Conservation (phyloP, 2,888 invertebrate genomes). For the Eledone cirrhosa region DNA sequence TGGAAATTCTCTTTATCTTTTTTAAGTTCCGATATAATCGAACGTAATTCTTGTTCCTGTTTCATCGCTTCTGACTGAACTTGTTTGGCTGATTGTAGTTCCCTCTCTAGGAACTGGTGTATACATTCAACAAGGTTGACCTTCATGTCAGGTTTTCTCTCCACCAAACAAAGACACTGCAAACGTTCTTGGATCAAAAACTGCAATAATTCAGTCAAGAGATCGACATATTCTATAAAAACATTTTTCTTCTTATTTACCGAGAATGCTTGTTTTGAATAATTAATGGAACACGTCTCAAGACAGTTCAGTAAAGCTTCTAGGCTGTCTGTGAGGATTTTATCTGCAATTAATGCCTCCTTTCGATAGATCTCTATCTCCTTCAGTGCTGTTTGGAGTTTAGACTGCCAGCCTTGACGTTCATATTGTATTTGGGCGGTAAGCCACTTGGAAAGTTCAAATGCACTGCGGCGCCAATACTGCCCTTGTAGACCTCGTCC, state of each 20-base stretch:
- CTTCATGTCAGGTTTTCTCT: conserved; percentile 32
- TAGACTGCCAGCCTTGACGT: conserved; percentile 57
- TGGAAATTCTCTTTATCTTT: conserved; percentile 6
- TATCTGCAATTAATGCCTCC: conserved; percentile 44
- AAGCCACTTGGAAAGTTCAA: conserved; percentile 51
- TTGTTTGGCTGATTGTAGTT: not conserved
- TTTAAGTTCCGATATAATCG: not conserved
- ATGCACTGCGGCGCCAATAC: conserved; percentile 46
- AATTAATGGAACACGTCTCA: conserved; percentile 45
- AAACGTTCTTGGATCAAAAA: conserved; percentile 49
- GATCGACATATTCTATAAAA: conserved; percentile 47
- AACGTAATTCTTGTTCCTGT: conserved; percentile 1
- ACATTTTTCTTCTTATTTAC: conserved; percentile 41
- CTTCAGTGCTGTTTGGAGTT: conserved; percentile 55
- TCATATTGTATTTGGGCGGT: conserved; percentile 54
- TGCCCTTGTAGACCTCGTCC: conserved; percentile 37
- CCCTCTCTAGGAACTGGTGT: not conserved
- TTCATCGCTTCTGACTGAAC: not conserved
- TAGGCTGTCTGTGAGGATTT: conserved; percentile 41
- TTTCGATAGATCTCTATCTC: conserved; percentile 56
- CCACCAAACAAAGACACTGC: conserved; percentile 47
- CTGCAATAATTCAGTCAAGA: conserved; percentile 46
- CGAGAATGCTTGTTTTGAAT: conserved; percentile 34
- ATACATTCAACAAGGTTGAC: conserved; percentile 12
- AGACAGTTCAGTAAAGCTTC: conserved; percentile 44